A percentile compares a stretch with the other conserved stretches of the same genome.
Conservation (phyloP, 2,113 vertebrate genomes). For the Oncorhynchus gorbuscha region DNA sequence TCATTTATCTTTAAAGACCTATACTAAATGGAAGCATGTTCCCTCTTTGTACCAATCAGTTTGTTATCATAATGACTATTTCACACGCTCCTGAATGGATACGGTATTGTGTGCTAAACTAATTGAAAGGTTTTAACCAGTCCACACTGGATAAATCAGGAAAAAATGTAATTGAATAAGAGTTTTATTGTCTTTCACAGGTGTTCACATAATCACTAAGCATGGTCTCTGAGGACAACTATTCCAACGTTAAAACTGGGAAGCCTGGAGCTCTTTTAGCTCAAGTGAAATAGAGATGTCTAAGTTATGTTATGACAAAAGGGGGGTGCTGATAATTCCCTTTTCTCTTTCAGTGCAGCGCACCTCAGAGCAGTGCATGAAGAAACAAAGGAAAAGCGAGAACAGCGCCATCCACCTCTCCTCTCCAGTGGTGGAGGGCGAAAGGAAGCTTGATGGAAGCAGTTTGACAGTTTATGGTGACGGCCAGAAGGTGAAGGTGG, state of each 20-base stretch:
- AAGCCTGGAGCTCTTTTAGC: background rate
- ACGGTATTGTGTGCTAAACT: too few species aligned
- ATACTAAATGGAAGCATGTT: constrained; percentile 41
- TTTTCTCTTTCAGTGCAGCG: background rate
- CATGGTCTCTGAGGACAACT: constrained; percentile 36
- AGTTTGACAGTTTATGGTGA: constrained; percentile 50
- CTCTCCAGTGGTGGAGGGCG: constrained; percentile 40
- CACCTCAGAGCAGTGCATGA: constrained; percentile 38
- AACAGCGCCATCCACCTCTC: constrained; percentile 38
- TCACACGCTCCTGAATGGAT: background rate
- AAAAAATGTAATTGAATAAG: background rate
- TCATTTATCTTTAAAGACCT: constrained; percentile 54
- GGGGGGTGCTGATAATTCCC: background rate
- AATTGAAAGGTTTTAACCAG: too few species aligned
- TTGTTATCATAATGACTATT: constrained; percentile 12
- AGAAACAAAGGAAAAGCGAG: constrained; percentile 34
- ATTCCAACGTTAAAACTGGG: constrained; percentile 10
- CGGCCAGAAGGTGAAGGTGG: constrained; percentile 47
- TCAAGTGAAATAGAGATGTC: background rate
- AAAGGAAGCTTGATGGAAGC: constrained; percentile 9
- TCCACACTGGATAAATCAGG: too few species aligned
- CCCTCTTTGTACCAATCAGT: constrained; percentile 8
- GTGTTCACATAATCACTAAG: background rate
- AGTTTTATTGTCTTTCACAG: background rate
- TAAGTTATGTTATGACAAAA: background rate